Evolutionary conservation across 2,113 vertebrate species (phyloP), one percentile per base, ranked within the genome.

Genomic region (Semicossyphus pulcher): DNA sequence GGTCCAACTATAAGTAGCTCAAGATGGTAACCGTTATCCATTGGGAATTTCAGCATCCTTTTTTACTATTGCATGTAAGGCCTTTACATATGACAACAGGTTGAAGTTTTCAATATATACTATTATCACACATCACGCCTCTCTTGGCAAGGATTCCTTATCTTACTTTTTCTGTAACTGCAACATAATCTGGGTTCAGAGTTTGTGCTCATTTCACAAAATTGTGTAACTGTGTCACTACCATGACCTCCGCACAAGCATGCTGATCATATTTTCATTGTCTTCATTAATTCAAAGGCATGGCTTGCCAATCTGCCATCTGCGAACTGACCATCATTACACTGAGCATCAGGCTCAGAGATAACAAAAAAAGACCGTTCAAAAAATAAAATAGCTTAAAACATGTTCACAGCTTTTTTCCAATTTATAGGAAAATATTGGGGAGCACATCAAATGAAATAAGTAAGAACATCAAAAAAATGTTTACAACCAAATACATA

Each of bases 121-220:
- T 47, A 6, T 14, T 41, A 51, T 75, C 29, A 64, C 51, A 42
- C 12, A 51, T 75, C 29, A 64, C 51, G 36, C 12, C 11, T 62
- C 58, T 68, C n/a, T 11, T 52, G 42, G 14, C 21, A 31, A 34
- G 28, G 34, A 32, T 66, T 21, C 7, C 52, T 14, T 5, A 61
- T 18, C n/a, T 29, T n/a, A 26, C 36, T 23, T 51, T 10, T 49
- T 34, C 34, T 34, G 15, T 28, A 10, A 0, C 10, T 2, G 4
- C n/a, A 16, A 25, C 32, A 31, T 57, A 9, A 23, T 72, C 5
- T 67, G 34, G 44, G 23, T 73, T 52, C 44, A 61, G 25, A 56
- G 48, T 65, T 61, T 49, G 41, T 68, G 72, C 73, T 83, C 80
- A 67, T 23, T 76, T 84, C 72, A 86, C 80, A 79, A 76, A 81